Conservation (phyloP, 1,140 invertebrate genomes). For the Aphis craccivora region DNA sequence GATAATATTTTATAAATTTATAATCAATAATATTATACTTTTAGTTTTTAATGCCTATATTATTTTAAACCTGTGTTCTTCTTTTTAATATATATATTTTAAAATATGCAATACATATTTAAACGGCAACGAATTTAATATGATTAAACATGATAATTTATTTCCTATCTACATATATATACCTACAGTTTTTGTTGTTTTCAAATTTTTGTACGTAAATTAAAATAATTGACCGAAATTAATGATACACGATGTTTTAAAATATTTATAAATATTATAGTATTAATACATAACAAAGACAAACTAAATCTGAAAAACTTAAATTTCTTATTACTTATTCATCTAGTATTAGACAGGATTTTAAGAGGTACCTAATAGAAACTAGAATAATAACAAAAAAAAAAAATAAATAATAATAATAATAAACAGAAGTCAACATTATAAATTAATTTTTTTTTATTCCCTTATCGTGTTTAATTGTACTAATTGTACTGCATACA, state of each 20-base stretch:
- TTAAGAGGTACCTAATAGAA: background rate
- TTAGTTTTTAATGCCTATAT: background rate
- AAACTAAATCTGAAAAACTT: background rate
- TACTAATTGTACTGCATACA: background rate
- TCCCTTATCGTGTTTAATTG: background rate
- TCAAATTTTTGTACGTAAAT: background rate
- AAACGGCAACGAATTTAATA: background rate
- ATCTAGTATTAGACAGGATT: background rate
- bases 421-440: background rate
- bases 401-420: background rate
- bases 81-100: background rate
- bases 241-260: background rate
- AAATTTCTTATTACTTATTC: background rate
- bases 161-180: background rate
- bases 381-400: background rate
- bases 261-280: background rate
- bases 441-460: background rate
- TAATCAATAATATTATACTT: background rate
- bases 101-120: background rate
- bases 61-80: background rate
- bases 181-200: background rate
- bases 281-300: background rate
- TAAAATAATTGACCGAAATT: background rate
- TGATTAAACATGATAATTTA: background rate
- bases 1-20: too few relatives aligned